These are phyloP conservation scores for Danionella cerebrum DNA, from an alignment of 2,113 vertebrate species.

Conservation along the genomic window DNA sequence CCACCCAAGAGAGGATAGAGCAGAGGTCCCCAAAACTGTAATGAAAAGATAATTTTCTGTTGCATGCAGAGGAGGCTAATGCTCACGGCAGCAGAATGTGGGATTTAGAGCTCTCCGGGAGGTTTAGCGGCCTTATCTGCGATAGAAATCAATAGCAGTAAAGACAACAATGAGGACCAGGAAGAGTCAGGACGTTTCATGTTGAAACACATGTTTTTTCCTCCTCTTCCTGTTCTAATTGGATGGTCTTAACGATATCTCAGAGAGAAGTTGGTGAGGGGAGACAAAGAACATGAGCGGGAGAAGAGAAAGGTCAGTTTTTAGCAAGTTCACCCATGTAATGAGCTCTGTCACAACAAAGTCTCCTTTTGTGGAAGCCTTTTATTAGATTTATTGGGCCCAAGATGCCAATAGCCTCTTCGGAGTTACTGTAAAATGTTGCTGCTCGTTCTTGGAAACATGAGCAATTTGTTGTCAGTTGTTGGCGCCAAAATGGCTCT, in stretches of 20 bases:
- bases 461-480: conserved; percentile 51
- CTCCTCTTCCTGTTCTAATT: not conserved
- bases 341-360: conserved; percentile 12
- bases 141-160: conserved; percentile 36
- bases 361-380: conserved; percentile 22
- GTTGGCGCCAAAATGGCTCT: conserved; percentile 49
- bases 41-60: conserved; percentile 30
- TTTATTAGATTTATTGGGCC: conserved; percentile 31
- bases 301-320: not conserved
- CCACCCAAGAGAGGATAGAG: not conserved
- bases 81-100: not conserved
- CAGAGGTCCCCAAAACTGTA: not conserved
- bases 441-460: conserved; percentile 43
- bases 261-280: not conserved
- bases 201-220: conserved; percentile 23
- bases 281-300: not conserved
- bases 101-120: conserved; percentile 33
- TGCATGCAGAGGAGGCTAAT: conserved; percentile 20
- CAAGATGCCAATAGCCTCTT: conserved; percentile 30
- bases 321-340: conserved; percentile 16
- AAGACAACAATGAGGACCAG: conserved; percentile 23
- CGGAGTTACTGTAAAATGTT: conserved; percentile 27
- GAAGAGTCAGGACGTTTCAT: not conserved
- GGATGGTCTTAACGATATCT: conserved; percentile 15
- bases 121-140: conserved; percentile 30